Evolutionary conservation across 1,140 invertebrate species (phyloP), one percentile per base, ranked within the genome.

Genomic region (Dufourea novaeangliae): DNA sequence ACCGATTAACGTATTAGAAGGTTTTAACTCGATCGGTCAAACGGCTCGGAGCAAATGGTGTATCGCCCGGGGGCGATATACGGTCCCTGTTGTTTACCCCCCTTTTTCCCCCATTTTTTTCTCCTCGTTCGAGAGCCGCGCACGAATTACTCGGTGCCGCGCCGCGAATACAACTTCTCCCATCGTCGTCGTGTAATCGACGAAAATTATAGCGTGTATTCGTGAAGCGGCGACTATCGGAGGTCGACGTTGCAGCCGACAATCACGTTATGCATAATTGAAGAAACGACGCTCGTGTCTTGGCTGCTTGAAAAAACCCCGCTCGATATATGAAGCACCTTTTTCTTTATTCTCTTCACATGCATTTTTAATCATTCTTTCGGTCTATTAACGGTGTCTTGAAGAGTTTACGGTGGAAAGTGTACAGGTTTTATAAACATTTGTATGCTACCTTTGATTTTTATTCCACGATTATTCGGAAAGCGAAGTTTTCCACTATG

Each of bases 1-100:
- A 71, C 52, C 82, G 82, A 84, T 84, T 84, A 84, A 83, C 72
- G 82, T 77, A 84, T 84, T 84, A 80, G 77, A 84, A 80, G 71
- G 50, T 69, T 83, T n/a, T 27, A 79, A 69, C 59, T 75, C 39
- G 46, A 57, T 66, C 63, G 74, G 34, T 41, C 46, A 69, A 71
- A 77, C 59, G 63, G 44, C 39, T 27, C 25, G 29, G 11, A 37
- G 54, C 22, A 59, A 69, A 59, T 46, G 54, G 25, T 50, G 73
- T 69, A 69, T 50, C 34, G 39, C 46, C 27, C 39, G n/a, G 56
- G 41, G 54, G 29, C n/a, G n/a, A n/a, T n/a, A 50, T 25, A 22
- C 25, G 17, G 14, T 32, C 20, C 4, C 39, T 1, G 37, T 67
- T 67, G 22, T 74, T 66, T 11, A 6, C 20, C 20, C 4, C 20